These are phyloP conservation scores for Aphelocoma californica DNA, from an alignment of 2,797 vertebrate genomes.

Conservation along the genomic window DNA sequence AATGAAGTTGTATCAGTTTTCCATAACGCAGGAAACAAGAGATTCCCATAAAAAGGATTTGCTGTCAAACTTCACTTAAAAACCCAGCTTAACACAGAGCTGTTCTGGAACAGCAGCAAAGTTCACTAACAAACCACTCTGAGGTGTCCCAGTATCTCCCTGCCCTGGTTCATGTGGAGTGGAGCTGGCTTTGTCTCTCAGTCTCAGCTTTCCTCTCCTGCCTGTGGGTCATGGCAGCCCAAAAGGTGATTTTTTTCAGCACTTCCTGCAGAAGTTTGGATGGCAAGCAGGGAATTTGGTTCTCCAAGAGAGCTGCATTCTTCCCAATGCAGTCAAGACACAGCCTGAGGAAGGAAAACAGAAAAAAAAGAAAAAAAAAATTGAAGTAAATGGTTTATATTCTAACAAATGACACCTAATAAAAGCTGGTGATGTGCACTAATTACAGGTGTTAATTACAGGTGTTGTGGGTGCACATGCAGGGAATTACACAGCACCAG, in stretches of 20 bases:
- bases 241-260: conserved; percentile 87
- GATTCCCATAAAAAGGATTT: neutral
- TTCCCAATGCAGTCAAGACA: conserved; percentile 90
- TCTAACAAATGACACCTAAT: too few species aligned
- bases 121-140: neutral
- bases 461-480: neutral
- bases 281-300: conserved; percentile 83
- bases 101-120: neutral
- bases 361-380: fast-evolving
- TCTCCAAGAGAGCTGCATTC: conserved; percentile 76
- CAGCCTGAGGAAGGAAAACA: conserved; percentile 71
- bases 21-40: neutral
- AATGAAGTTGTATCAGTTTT: neutral
- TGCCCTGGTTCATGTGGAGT: conserved; percentile 11
- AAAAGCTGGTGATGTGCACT: neutral
- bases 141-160: neutral
- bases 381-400: neutral
- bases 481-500: neutral
- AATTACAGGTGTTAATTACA: neutral
- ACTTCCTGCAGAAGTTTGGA: conserved; percentile 81
- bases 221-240: conserved; percentile 78
- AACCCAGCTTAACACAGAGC: conserved; percentile 1
- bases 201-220: conserved; percentile 69
- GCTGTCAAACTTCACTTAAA: conserved; percentile 25
- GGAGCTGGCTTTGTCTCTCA: conserved; percentile 51